Base-by-base conservation (phyloP, 2,888 invertebrate species). In the Herminia tarsipennalis region DNA sequence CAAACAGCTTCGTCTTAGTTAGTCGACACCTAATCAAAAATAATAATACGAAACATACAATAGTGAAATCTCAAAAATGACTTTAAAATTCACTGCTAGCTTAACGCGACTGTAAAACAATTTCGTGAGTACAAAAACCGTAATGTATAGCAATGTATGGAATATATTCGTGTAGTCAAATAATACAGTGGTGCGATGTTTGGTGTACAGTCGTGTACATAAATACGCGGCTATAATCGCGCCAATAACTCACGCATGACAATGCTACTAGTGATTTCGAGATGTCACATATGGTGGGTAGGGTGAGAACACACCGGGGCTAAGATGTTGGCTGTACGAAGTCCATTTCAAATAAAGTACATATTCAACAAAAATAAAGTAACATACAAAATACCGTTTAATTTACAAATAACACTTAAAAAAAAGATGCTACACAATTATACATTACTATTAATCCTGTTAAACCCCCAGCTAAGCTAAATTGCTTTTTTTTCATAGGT, bases 201-300 rank as follows among this genome's bases (percentile, higher is more conserved):
- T 39, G 38, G 24, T 46, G 60, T 65, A 65, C 46, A 56, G 48
- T 59, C 60, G 46, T 52, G 52, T 53, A 51, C 63, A 54, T 62
- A 62, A 70, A 55, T 56, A 42, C 50, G 60, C 48, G 55, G 51
- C 50, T 67, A 70, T 74, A 70, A 72, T 71, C 59, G 56, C 57
- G 44, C 52, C 66, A 48, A 70, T 72, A 68, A 73, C 65, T 70
- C 66, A 60, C 50, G 50, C 44, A 47, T 66, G 65, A 65, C 65
- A 66, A 60, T 63, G 56, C 54, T 61, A 63, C 66, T 60, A 71
- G 68, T 68, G 73, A 73, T 73, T 71, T 66, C 52, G 74, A 73
- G 73, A 66, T 55, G 69, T 59, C 67, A 65, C 76, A 76, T 70
- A 60, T 75, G 75, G 61, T 24, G 43, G 43, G 42, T 14, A 41